phyloP scores from a whole-genome alignment of 2,888 invertebrate species.

The Rhagophthalmus giganteus region DNA sequence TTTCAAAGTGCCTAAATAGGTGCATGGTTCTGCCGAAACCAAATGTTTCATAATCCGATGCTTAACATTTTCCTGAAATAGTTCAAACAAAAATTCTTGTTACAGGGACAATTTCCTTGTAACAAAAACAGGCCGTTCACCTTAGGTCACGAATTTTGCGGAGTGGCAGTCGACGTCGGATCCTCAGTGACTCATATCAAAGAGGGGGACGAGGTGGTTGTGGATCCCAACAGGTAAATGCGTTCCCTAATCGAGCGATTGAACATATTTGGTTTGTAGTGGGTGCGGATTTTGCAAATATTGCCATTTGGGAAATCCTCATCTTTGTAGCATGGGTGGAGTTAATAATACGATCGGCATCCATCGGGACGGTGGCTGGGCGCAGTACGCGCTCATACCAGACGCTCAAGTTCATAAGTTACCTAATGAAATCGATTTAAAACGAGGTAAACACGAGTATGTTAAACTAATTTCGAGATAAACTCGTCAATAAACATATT shows the following conservation, averaged over 20 bases:
- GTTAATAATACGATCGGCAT: constrained; percentile 70
- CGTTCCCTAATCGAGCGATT: background rate
- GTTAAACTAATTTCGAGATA: background rate
- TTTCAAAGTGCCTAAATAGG: no score
- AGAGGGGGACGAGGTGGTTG: constrained; percentile 67
- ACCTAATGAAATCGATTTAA: constrained; percentile 60
- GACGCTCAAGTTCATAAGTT: constrained; percentile 64
- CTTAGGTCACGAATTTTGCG: constrained; percentile 72
- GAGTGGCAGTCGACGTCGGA: constrained; percentile 63
- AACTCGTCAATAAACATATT: constrained; percentile 8
- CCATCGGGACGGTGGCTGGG: constrained; percentile 69
- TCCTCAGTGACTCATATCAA: constrained; percentile 60
- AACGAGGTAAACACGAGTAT: constrained; percentile 58
- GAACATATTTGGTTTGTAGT: constrained; percentile 50
- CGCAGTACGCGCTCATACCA: constrained; percentile 66
- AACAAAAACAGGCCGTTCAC: constrained; percentile 58
- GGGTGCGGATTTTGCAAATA: constrained; percentile 64
- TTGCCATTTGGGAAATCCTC: constrained; percentile 67
- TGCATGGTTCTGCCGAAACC: no score
- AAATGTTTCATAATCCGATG: no score
- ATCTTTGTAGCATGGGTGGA: constrained; percentile 65
- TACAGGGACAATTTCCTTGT: constrained; percentile 74
- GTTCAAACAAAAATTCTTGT: no score
- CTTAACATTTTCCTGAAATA: no score
- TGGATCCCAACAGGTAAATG: constrained; percentile 68